Evolutionary conservation across 1,140 invertebrate species (phyloP).

Genomic region (Pristionchus pacificus): DNA sequence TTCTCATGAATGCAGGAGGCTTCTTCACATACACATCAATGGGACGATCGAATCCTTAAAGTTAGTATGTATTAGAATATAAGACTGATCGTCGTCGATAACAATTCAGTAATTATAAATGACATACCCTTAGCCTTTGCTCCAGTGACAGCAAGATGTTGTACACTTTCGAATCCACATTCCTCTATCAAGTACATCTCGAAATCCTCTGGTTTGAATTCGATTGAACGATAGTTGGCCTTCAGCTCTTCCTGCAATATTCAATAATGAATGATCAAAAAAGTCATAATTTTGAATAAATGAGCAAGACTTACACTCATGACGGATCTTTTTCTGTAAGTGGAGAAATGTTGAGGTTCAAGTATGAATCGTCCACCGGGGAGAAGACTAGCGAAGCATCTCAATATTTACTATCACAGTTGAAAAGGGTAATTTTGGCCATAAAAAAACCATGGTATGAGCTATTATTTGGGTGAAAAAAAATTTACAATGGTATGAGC

Average conservation of each 20-base stretch:
- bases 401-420: no score
- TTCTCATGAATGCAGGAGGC: neutral
- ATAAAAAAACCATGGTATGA: no score
- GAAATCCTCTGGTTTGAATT: constrained; percentile 48
- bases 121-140: constrained; percentile 37
- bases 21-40: constrained; percentile 30
- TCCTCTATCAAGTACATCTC: constrained; percentile 42
- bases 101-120: neutral
- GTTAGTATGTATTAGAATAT: neutral
- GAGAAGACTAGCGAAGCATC: constrained; percentile 79
- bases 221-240: constrained; percentile 39
- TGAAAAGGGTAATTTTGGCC: no score
- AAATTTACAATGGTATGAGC: no score
- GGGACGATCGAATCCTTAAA: constrained; percentile 26
- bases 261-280: constrained; percentile 6
- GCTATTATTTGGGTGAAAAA: no score
- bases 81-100: neutral
- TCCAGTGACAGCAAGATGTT: constrained; percentile 34
- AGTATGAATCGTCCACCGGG: constrained; percentile 82
- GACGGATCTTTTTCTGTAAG: constrained; percentile 43
- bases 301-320: constrained; percentile 40
- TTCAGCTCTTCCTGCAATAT: constrained; percentile 32
- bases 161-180: constrained; percentile 39
- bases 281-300: no score
- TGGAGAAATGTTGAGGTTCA: constrained; percentile 77